phyloP scores from a whole-genome alignment of 2,888 invertebrate species.

The Erpobdella octoculata region DNA sequence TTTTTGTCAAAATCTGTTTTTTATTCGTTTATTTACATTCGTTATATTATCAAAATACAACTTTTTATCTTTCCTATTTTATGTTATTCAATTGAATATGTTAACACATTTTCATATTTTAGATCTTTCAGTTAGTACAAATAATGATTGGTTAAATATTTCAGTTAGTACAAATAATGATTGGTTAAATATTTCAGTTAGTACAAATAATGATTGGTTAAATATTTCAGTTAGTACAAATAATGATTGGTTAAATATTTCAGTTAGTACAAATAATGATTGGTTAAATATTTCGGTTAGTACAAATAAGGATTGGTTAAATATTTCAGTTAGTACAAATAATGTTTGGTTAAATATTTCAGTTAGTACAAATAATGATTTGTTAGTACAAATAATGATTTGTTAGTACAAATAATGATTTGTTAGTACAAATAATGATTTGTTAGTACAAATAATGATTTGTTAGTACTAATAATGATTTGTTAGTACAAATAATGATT shows the following conservation, averaged over 20 bases:
- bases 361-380: background rate
- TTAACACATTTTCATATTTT: too few species aligned
- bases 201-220: background rate
- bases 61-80: background rate
- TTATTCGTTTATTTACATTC: too few species aligned
- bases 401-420: background rate
- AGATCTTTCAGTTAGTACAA: too few species aligned
- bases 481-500: background rate
- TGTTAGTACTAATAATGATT: too few species aligned
- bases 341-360: background rate
- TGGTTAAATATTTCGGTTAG: background rate
- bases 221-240: background rate
- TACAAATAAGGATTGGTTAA: background rate
- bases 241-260: background rate
- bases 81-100: background rate
- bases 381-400: too few species aligned
- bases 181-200: background rate
- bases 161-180: background rate
- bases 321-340: too few species aligned
- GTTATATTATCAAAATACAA: too few species aligned
- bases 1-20: too few species aligned
- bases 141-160: background rate
- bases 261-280: background rate
- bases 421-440: background rate
- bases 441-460: background rate